A percentile compares a stretch with the other conserved stretches of the same genome.
Conservation (phyloP, 2,113 vertebrate species). For the Cyanoderma ruficeps region DNA sequence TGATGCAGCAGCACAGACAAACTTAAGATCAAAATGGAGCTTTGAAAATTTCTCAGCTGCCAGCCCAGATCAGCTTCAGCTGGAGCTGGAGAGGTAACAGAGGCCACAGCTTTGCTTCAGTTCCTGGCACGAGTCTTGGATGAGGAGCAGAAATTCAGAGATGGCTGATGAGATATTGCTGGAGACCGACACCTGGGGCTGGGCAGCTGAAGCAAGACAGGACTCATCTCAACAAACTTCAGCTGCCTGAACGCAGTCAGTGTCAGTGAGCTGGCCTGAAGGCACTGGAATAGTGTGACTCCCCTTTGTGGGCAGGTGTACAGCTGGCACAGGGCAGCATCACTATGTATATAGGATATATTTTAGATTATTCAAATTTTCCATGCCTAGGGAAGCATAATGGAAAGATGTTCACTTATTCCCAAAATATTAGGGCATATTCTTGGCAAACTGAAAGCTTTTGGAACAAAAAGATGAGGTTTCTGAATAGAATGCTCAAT, state of each 20-base stretch:
- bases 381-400: background rate
- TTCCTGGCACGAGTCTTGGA: background rate
- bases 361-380: background rate
- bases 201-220: background rate
- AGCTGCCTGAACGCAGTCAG: background rate
- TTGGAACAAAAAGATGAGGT: background rate
- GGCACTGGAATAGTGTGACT: background rate
- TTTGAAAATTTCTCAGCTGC: background rate
- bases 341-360: background rate
- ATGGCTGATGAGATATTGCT: background rate
- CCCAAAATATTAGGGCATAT: background rate
- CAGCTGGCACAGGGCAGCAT: background rate
- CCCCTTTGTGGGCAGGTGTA: background rate
- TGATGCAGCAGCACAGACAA: fast-evolving
- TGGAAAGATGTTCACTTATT: background rate
- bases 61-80: background rate
- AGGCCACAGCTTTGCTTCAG: background rate
- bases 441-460: background rate
- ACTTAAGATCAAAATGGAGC: background rate
- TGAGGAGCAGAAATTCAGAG: background rate
- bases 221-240: background rate
- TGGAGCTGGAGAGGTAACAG: background rate
- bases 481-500: background rate
- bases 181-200: background rate
- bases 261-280: background rate